Conservation (phyloP, 2,888 invertebrate species). For the Heteromurus nitidus region DNA sequence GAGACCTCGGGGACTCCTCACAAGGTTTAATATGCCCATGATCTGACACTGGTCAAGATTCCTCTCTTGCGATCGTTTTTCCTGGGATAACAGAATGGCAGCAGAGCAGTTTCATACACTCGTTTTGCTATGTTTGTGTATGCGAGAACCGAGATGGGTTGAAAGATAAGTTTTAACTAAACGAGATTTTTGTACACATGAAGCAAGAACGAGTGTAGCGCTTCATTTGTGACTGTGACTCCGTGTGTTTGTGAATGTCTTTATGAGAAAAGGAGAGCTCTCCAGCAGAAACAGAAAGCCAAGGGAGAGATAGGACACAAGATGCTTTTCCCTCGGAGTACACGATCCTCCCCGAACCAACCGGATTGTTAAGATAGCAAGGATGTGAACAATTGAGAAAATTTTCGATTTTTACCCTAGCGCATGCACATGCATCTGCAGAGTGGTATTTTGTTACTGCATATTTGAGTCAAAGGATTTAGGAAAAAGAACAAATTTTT, state of each 20-base stretch:
- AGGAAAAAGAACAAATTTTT: conserved; percentile 60
- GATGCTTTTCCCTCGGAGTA: conserved; percentile 61
- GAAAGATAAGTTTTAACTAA: conserved; percentile 48
- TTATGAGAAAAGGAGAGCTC: conserved; percentile 51
- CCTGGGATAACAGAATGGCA: conserved; percentile 26
- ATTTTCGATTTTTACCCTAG: conserved; percentile 72
- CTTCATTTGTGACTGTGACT: conserved; percentile 38
- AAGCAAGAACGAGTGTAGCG: conserved; percentile 45
- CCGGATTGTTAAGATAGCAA: conserved; percentile 42
- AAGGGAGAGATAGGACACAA: conserved; percentile 60
- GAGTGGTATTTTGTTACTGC: conserved; percentile 55
- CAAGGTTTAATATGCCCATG: conserved; percentile 55
- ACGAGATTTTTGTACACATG: conserved; percentile 8
- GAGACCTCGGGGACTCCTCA: conserved; percentile 56
- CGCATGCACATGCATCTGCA: conserved; percentile 71
- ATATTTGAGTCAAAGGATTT: conserved; percentile 47
- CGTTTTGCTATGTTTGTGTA: conserved; percentile 10
- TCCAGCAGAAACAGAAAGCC: conserved; percentile 46
- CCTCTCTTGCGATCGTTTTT: conserved; percentile 11
- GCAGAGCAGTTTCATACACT: conserved; percentile 27
- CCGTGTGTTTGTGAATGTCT: conserved; percentile 23
- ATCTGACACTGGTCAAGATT: conserved; percentile 56
- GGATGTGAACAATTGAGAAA: conserved; percentile 66
- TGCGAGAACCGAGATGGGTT: conserved; percentile 31
- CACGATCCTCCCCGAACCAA: conserved; percentile 60